Evolutionary conservation across 2,797 vertebrate species (phyloP), one percentile per base, ranked within the genome.

Genomic region (Crocidura indochinensis): DNA sequence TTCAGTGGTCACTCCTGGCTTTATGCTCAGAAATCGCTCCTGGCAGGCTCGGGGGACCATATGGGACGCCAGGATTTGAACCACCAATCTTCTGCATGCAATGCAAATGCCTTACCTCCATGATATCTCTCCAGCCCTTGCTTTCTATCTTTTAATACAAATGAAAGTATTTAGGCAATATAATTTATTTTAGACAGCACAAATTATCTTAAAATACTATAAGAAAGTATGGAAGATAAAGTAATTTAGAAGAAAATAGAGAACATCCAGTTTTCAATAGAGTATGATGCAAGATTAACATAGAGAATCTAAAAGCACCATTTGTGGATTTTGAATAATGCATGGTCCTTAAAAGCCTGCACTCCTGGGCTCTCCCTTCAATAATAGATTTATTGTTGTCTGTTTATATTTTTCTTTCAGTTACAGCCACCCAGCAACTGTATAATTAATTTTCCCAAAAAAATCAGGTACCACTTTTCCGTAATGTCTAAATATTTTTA

Each of bases 261-360:
- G 6, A 62, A 29, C 8, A 56, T 4, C 14, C 44, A 8, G 2
- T 10, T 60, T 76, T 82, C 20, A 51, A 11, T 14, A 62, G 65
- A 68, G 27, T 65, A n/a, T 47, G 71, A 38, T 10, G 44, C 9
- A 79, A 73, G 38, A 22, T 31, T 44, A 26, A 75, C 2, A 0
- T 11, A 12, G 31, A 69, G 24, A 60, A 68, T 19, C 8, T n/a
- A 85, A 80, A 3, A 80, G 3, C 4, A 65, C 44, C 56, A 24
- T 64, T 69, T 65, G 24, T 72, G 10, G 10, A 76, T 29, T 62
- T 81, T 85, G 38, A 81, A 68, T 76, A 73, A 77, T 67, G 11
- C 38, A 44, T 7, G 8, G 3, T 31, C 27, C 46, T 56, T 76
- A 71, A 80, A 85, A 85, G 19, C 8, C 19, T 49, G 60, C 31